phyloP scores from a whole-genome alignment of 1,140 invertebrate genomes.

The Diprion similis region DNA sequence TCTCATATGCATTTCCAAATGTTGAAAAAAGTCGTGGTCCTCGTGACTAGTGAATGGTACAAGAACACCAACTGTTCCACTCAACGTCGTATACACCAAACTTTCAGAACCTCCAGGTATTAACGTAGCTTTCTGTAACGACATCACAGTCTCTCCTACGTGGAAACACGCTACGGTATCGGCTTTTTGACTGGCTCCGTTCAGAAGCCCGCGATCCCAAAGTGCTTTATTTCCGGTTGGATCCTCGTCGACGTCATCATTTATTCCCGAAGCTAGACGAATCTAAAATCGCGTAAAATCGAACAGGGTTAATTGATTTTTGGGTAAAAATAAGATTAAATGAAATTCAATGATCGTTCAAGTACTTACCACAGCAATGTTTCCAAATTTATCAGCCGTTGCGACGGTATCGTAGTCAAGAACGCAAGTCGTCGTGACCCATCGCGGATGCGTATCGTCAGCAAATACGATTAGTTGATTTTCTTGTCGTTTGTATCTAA shows the following conservation, averaged over 20 bases:
- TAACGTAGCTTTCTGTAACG: slow-evolving; percentile 91
- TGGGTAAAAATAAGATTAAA: slow-evolving; percentile 5
- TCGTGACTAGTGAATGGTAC: slow-evolving; percentile 98
- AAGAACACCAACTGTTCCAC: slow-evolving; percentile 94
- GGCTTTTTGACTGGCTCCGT: slow-evolving; percentile 97
- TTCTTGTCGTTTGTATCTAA: slow-evolving; percentile 93
- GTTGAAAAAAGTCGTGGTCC: slow-evolving; percentile 99
- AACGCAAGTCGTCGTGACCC: slow-evolving; percentile 92
- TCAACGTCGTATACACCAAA: slow-evolving; percentile 94
- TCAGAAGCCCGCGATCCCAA: slow-evolving; percentile 96
- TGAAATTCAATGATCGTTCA: not conserved
- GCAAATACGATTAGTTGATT: slow-evolving; percentile 99
- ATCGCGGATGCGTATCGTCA: slow-evolving; percentile 96
- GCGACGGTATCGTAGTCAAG: slow-evolving; percentile 98
- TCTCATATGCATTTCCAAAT: slow-evolving; percentile 99
- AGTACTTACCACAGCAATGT: slow-evolving; percentile 83
- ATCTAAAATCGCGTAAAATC: slow-evolving; percentile 61
- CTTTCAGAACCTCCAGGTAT: slow-evolving; percentile 98
- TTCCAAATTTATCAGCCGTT: slow-evolving; percentile 98
- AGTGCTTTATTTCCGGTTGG: slow-evolving; percentile 97
- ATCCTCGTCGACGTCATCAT: slow-evolving; percentile 98
- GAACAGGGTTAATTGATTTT: not conserved
- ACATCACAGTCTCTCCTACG: slow-evolving; percentile 93
- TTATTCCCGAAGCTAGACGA: slow-evolving; percentile 86
- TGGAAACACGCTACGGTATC: slow-evolving; percentile 93